Evolutionary conservation across 2,113 vertebrate species (phyloP).

Genomic region (Pollachius pollachius): DNA sequence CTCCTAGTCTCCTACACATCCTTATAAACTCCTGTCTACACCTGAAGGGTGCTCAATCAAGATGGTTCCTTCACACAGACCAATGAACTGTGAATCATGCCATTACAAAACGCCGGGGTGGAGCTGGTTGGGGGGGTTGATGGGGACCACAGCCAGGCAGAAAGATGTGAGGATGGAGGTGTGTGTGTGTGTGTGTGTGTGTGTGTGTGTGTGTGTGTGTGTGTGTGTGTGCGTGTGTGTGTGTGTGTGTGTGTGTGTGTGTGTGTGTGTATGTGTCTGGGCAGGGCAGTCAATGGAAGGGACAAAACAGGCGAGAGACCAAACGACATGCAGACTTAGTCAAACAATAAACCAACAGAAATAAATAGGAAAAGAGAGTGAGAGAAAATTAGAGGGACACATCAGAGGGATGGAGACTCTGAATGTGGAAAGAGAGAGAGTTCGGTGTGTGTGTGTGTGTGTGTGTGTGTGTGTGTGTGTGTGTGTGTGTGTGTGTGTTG

Average conservation of each 20-base stretch:
- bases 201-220: no score
- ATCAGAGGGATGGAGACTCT: conserved; percentile 32
- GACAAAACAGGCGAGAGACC: conserved; percentile 6
- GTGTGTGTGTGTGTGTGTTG: conserved; percentile 8
- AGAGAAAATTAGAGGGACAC: conserved; percentile 42
- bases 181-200: neutral
- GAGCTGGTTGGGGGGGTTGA: neutral
- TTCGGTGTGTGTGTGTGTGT: conserved; percentile 4
- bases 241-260: no score
- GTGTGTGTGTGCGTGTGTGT: neutral
- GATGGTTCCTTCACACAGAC: conserved; percentile 74
- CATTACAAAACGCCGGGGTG: conserved; percentile 59
- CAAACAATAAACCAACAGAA: neutral
- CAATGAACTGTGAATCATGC: conserved; percentile 75
- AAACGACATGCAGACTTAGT: conserved; percentile 29
- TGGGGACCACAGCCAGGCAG: conserved; percentile 6
- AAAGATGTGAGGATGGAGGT: neutral
- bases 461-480: no score
- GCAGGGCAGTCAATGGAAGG: neutral
- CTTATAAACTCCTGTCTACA: neutral
- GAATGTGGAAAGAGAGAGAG: conserved; percentile 36
- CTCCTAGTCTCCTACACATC: conserved; percentile 19
- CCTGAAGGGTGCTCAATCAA: conserved; percentile 66
- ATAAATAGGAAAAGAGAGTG: conserved; percentile 21
- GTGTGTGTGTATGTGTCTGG: no score